Base-by-base conservation (phyloP, 92 coral and sea anemone species). In the Palythoa caribaeorum region DNA sequence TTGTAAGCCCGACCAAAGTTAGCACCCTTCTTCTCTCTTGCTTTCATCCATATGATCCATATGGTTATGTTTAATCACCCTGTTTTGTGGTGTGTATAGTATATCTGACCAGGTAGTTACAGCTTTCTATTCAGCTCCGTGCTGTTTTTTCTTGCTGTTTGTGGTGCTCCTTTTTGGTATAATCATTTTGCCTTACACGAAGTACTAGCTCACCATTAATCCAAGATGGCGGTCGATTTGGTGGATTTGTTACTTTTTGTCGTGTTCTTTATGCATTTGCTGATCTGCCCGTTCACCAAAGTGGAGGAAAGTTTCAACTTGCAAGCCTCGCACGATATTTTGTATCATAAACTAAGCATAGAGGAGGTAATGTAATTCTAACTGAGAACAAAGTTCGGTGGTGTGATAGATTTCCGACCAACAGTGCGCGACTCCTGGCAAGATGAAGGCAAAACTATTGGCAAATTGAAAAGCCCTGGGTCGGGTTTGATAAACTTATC, bases 301-400 rank as follows among this genome's bases (percentile, higher is more conserved):
- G 99, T 97, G 48, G 99, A 97, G 68, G 99, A 97, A 83, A 97
- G 99, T 85, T 97, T 97, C 78, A 97, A 95, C 72, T 80, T 95
- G 19, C 99, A 97, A 83, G 99, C 99, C 2, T 92, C 94, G 13
- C 99, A 97, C 70, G 99, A 97, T 73, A 40, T 96, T 1, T 73
- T 96, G 79, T 95, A 95, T 79, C 97, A 95, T 76, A 89, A 96
- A 62, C n/a, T 60, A 3, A 76, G 95, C 80, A 83, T 96, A 59
- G 52, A 87, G 51, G 86, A 95, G 97, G 99, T 96, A 74, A 84
- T 59, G 0, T 28, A 28, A 28, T 28, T 28, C 0, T 28, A 28
- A 17, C 19, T 0, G 12, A 59, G 19, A 59, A 1, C 3, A 13
- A 13, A 28, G 28, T 28, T 28, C 16, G 10, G 16, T 59, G 65